Percentiles rank a stretch among this genome's conserved stretches.
phyloP scores from a whole-genome alignment of 30 jellyfish, hydroid and myxozoan genomes.

The Chrysaora quinquecirrha region DNA sequence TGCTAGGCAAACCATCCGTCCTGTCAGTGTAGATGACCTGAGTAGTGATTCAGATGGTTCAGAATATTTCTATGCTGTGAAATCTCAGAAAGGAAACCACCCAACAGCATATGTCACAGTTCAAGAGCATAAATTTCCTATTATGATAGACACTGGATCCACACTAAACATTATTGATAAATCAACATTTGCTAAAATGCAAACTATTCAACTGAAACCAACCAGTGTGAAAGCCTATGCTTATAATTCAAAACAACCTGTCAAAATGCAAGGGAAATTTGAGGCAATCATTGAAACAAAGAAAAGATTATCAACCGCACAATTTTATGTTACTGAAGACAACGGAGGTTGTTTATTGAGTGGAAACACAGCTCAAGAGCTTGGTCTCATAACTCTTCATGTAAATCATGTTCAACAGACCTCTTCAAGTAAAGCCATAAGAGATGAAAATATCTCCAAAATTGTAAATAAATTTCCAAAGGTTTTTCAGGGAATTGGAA shows the following conservation, averaged over 20 bases:
- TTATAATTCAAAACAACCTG: too few relatives aligned
- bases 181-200: too few relatives aligned
- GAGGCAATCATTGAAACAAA: not conserved
- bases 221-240: too few relatives aligned
- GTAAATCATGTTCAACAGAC: not conserved
- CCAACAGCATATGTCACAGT: too few relatives aligned
- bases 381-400: not conserved
- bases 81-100: not conserved
- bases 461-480: conserved; percentile 17
- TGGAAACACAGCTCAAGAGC: conserved; percentile 4
- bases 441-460: not conserved
- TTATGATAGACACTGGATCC: not conserved
- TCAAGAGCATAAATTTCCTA: too few relatives aligned
- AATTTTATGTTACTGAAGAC: not conserved
- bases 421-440: not conserved
- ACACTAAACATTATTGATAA: too few relatives aligned
- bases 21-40: not conserved
- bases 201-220: too few relatives aligned
- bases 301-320: not conserved
- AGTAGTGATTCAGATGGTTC: not conserved
- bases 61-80: too few relatives aligned
- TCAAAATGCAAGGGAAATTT: not conserved
- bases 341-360: not conserved
- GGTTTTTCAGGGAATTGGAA: conserved; percentile 23
- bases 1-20: too few relatives aligned